Base-by-base conservation (phyloP, 2,113 vertebrate species). In the Hydrolagus affinis region DNA sequence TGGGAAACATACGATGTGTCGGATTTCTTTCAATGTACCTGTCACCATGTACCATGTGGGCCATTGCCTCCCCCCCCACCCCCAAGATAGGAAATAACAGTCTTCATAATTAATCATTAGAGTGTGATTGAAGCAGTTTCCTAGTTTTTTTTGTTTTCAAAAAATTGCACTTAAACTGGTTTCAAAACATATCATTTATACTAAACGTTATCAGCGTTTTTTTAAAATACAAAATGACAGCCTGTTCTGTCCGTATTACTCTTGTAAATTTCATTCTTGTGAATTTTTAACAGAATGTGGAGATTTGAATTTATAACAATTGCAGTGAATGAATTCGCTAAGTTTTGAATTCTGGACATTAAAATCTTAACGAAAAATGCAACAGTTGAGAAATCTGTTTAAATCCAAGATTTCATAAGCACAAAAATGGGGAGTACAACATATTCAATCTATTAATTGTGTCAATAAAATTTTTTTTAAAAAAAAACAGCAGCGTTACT, bases 121-220 rank as follows among this genome's bases (percentile, higher is more conserved):
- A 60, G 19, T 80, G 75, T 78, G 21, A 80, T 80, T 80, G 15
- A 28, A 64, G 62, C 25, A 80, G 57, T 62, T 62, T 62, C 62
- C 12, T 25, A 62, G 12, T 1, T 11, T 80, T 80, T 80, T 8
- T 0, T n/a, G n/a, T n/a, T n/a, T 28, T 25, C 23, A 78, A 12
- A 60, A 59, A 62, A 62, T 7, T 25, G 59, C 14, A 80, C 25
- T 64, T 62, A 62, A 62, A 25, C n/a, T 62, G 62, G n/a, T 60
- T 77, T 28, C 56, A 59, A 6, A 57, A 77, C 59, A 59, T 59
- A 44, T 21, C 75, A 57, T 25, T 59, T 11, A 77, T 59, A 59
- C 23, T n/a, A 59, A n/a, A 78, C 23, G 44, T 78, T 7, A 80
- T 11, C 57, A 25, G 25, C 8, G 9, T 62, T 80, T 60, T 80